Evolutionary conservation across 2,113 vertebrate species (phyloP).

Genomic region (Neoarius graeffei): DNA sequence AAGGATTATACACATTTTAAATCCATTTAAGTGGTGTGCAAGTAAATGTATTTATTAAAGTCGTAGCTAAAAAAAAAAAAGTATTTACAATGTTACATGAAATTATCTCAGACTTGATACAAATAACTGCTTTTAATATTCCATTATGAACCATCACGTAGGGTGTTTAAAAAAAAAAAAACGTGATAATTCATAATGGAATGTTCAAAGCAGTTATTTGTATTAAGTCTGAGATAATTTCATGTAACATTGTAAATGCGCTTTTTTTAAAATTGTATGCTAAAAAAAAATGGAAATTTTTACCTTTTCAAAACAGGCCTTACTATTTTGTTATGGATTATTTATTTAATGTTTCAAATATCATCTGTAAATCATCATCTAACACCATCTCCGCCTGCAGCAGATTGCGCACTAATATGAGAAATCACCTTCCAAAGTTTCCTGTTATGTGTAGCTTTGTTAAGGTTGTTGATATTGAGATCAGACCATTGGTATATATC

Average conservation of each 20-base stretch:
- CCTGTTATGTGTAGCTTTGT: too few species aligned
- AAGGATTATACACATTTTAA: neutral
- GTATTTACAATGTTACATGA: neutral
- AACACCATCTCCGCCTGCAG: too few species aligned
- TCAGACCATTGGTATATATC: too few species aligned
- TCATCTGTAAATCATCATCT: neutral
- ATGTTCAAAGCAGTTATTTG: neutral
- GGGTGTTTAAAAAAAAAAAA: too few species aligned
- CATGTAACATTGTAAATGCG: neutral
- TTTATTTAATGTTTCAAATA: neutral
- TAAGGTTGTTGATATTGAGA: too few species aligned
- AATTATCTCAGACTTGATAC: neutral
- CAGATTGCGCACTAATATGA: too few species aligned
- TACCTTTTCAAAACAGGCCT: neutral
- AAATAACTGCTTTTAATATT: neutral
- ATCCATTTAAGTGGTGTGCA: neutral
- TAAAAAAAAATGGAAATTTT: neutral
- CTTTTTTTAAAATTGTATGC: neutral
- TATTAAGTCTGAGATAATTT: neutral
- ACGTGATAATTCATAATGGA: neutral
- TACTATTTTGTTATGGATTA: neutral
- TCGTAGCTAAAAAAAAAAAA: neutral
- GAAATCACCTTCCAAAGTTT: too few species aligned
- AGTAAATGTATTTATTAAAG: neutral
- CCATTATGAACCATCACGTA: neutral